These are phyloP conservation scores for Ctenosaura bakeri DNA, from an alignment of 2,797 vertebrate species.

Conservation along the genomic window DNA sequence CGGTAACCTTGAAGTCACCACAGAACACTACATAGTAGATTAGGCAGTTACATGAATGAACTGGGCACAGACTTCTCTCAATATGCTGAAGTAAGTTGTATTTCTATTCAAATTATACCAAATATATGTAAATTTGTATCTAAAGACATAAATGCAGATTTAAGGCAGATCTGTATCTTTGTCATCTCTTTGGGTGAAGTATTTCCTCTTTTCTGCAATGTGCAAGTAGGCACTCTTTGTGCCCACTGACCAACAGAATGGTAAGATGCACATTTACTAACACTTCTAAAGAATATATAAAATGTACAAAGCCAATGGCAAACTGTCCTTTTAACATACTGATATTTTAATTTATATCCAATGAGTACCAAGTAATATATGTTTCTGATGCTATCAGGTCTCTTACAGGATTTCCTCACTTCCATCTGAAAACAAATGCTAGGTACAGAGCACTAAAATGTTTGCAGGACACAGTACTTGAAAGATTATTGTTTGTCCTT, in stretches of 20 bases:
- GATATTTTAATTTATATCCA: constrained; percentile 18
- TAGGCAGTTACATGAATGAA: background rate
- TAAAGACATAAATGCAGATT: background rate
- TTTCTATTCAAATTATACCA: constrained; percentile 4
- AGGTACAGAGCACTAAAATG: constrained; percentile 12
- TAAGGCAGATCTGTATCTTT: background rate
- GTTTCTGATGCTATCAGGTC: background rate
- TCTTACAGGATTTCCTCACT: background rate
- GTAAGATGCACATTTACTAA: background rate
- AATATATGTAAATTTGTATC: background rate
- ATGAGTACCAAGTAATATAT: constrained; percentile 14
- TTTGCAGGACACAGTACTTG: constrained; percentile 42
- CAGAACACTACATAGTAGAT: background rate
- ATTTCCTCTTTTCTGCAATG: background rate
- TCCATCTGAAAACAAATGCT: background rate
- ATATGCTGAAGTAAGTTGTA: background rate
- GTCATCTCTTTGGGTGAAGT: background rate
- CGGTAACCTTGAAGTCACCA: background rate
- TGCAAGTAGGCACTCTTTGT: background rate
- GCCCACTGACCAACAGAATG: background rate
- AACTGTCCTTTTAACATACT: background rate
- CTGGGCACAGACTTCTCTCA: background rate
- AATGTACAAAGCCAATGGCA: background rate
- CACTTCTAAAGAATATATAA: background rate
- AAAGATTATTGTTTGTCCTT: constrained; percentile 57